Conservation (phyloP, 1,140 invertebrate genomes). For the Ooceraea biroi region DNA sequence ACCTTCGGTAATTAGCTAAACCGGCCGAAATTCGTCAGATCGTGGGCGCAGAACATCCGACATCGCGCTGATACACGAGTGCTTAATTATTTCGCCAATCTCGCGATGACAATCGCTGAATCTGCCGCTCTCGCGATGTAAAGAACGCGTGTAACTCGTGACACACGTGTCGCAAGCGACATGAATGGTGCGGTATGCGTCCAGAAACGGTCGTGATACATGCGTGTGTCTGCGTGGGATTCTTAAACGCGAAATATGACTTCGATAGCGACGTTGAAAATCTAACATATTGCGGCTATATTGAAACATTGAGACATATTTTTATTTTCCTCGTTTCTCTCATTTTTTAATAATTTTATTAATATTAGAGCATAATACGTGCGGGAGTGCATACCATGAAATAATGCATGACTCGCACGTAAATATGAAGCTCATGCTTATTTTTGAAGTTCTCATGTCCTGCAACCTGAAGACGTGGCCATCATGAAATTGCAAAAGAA, state of each 20-base stretch:
- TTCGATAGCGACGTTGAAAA: not conserved
- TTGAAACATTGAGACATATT: no score
- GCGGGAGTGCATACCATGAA: no score
- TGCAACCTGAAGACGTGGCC: not conserved
- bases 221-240: not conserved
- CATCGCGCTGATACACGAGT: constrained; percentile 19
- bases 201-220: not conserved
- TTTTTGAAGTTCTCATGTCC: not conserved
- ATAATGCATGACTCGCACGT: no score
- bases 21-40: constrained; percentile 42
- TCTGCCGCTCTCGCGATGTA: constrained; percentile 21
- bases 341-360: no score
- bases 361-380: no score
- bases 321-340: no score
- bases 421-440: not conserved
- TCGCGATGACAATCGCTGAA: constrained; percentile 40
- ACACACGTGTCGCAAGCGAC: constrained; percentile 19
- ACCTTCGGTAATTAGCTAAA: constrained; percentile 62
- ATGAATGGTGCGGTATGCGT: not conserved
- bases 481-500: not conserved
- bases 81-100: constrained; percentile 69
- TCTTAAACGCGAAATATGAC: not conserved
- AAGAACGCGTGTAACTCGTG: constrained; percentile 22
- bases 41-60: constrained; percentile 21
- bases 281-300: no score